Evolutionary conservation across 2,888 invertebrate species (phyloP).

Genomic region (Lissonota sp.): DNA sequence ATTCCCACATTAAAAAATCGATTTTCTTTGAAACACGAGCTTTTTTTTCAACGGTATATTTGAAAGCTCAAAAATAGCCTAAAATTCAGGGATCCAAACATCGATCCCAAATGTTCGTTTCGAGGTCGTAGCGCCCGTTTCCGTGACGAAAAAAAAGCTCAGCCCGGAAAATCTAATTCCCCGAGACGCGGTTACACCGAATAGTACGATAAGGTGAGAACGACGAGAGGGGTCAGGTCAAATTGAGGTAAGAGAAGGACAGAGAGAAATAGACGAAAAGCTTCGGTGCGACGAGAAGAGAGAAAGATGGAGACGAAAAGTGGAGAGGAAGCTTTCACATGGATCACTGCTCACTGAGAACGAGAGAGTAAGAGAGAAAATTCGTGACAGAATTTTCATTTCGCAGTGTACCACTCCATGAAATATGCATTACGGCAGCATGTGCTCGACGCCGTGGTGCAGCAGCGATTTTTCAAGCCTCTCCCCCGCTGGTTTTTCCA

Average conservation of each 20-base stretch:
- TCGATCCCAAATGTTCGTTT: slow-evolving; percentile 43
- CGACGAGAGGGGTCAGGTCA: slow-evolving; percentile 8
- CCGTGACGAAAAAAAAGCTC: background rate
- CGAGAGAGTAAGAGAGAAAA: slow-evolving; percentile 14
- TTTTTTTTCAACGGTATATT: too few species aligned
- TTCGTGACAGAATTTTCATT: slow-evolving; percentile 72
- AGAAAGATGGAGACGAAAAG: slow-evolving; percentile 9
- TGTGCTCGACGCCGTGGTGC: slow-evolving; percentile 45
- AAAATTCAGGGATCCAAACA: too few species aligned
- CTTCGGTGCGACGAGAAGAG: slow-evolving; percentile 21
- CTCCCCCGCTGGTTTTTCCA: slow-evolving; percentile 30
- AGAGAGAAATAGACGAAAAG: slow-evolving; percentile 19
- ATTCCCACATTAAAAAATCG: too few species aligned
- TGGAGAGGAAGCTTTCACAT: slow-evolving; percentile 52
- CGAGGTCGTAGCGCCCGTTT: slow-evolving; percentile 15
- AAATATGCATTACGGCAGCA: slow-evolving; percentile 73
- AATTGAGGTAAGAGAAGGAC: slow-evolving; percentile 11
- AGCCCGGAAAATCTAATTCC: slow-evolving; percentile 39
- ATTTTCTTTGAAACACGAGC: too few species aligned
- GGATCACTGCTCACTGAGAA: slow-evolving; percentile 59
- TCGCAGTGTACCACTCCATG: slow-evolving; percentile 71
- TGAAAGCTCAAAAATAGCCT: too few species aligned
- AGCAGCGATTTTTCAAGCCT: slow-evolving; percentile 73
- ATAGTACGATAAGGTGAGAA: slow-evolving; percentile 44
- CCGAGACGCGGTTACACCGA: slow-evolving; percentile 40